Evolutionary conservation across 2,888 invertebrate species (phyloP).

Genomic region (Dusona sp.): DNA sequence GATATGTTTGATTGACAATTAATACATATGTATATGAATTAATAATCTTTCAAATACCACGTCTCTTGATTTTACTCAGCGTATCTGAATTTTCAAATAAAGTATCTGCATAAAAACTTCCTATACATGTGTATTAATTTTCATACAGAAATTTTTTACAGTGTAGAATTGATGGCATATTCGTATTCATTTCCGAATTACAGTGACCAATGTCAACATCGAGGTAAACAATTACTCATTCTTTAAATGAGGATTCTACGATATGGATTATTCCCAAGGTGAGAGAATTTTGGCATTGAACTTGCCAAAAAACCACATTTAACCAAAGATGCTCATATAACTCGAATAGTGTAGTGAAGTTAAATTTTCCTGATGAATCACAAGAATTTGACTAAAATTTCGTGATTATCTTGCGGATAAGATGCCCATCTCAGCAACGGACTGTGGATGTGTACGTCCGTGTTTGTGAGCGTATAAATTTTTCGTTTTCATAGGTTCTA

Average conservation of each 20-base stretch:
- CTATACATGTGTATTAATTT: no score
- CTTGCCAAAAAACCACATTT: slow-evolving; percentile 32
- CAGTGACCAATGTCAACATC: background rate
- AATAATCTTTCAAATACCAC: no score
- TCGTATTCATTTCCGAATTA: slow-evolving; percentile 19
- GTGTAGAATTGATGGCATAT: no score
- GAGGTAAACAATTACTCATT: background rate
- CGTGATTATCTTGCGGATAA: background rate
- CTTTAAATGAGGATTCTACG: slow-evolving; percentile 20
- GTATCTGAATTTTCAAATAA: no score
- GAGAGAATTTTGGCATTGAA: slow-evolving; percentile 22
- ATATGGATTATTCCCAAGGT: slow-evolving; percentile 12
- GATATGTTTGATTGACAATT: no score
- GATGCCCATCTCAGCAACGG: slow-evolving; percentile 1
- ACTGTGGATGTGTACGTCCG: background rate
- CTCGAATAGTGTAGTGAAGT: background rate
- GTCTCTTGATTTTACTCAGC: no score
- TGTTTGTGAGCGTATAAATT: background rate
- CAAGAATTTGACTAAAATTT: slow-evolving; percentile 21
- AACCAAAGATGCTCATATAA: background rate
- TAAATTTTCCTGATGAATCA: slow-evolving; percentile 12
- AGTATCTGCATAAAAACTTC: no score
- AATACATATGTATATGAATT: no score
- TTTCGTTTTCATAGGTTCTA: background rate
- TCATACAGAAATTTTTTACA: no score